Base-by-base conservation (phyloP, 2,113 vertebrate species). In the Notothenia rossii region DNA sequence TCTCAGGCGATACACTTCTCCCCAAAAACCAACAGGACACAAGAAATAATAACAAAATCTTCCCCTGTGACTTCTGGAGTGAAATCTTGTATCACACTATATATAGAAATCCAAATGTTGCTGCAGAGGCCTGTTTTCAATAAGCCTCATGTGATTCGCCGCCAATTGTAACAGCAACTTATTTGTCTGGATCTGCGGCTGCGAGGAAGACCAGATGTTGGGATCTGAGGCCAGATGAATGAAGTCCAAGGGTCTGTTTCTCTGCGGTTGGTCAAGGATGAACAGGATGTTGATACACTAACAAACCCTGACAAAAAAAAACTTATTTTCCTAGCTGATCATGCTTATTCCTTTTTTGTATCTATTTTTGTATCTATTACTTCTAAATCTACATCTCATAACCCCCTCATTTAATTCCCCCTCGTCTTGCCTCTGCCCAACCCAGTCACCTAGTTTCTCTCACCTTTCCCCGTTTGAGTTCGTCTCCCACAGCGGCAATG, bases 221-320 rank as follows among this genome's bases (percentile, higher is more conserved):
- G 22, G 54, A 70, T 76, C 60, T 13, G 81, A 33, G 82, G 76
- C 75, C 85, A 80, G 64, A 71, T 29, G 81, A 81, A 76, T 84
- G 88, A 86, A 84, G 88, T 81, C 50, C 9, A 65, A 81, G 75
- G 87, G 61, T 73, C 68, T 11, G 46, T 15, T 68, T 70, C 63
- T 85, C 81, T 73, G 67, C 45, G 43, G 63, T 13, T 10, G 84
- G 83, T 90, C 89, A 78, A 43, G 45, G 84, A 89, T 82, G 84
- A 79, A 82, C 87, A 92, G 92, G 88, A 93, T 82, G 89, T 88
- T 75, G 86, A 88, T 81, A 61, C 75, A 89, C 82, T 54, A 84
- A 86, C 68, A 88, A 83, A 86, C 72, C 68, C 25, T 20, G 67
- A 64, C 48, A 51, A 25, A 61, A 62, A 29, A 66, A 22, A 5